These are phyloP conservation scores for Halichoerus grypus DNA, from an alignment of 2,113 vertebrate species.

Conservation along the genomic window DNA sequence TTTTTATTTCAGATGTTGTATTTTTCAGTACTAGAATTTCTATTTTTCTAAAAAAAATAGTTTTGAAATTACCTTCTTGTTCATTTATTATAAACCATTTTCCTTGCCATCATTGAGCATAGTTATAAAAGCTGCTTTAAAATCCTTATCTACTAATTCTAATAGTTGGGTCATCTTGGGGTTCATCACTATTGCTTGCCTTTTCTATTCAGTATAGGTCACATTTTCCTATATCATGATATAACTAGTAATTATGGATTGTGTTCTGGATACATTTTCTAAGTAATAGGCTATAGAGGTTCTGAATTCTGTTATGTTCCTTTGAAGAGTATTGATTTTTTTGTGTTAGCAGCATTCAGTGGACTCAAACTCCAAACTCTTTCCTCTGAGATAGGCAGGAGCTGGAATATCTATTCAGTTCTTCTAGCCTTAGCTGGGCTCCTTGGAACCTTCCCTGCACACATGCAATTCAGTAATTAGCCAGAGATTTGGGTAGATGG, in stretches of 20 bases:
- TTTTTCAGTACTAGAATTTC: not conserved
- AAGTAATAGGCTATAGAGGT: not conserved
- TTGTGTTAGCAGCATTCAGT: not conserved
- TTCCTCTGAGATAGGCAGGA: not conserved
- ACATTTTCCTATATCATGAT: not conserved
- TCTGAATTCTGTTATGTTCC: conserved; percentile 28
- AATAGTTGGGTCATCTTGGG: not conserved
- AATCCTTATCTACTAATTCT: not conserved
- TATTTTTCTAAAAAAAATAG: not conserved
- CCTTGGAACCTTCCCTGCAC: not conserved
- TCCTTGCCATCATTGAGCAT: not conserved
- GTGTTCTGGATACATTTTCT: not conserved
- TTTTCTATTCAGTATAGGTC: not conserved
- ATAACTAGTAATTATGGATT: conserved; percentile 1
- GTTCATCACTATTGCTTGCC: not conserved
- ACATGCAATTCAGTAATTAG: not conserved
- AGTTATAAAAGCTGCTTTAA: not conserved
- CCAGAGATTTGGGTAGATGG: not conserved
- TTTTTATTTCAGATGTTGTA: not conserved
- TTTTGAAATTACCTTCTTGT: not conserved
- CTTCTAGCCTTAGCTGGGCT: not conserved
- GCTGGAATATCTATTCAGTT: not conserved
- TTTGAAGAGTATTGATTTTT: not conserved
- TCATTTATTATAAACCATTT: not conserved
- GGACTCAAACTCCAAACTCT: not conserved